Percentiles rank a stretch among this genome's conserved stretches.
Evolutionary conservation across 2,797 vertebrate species (phyloP).

Genomic region (Poeciliopsis infans): DNA sequence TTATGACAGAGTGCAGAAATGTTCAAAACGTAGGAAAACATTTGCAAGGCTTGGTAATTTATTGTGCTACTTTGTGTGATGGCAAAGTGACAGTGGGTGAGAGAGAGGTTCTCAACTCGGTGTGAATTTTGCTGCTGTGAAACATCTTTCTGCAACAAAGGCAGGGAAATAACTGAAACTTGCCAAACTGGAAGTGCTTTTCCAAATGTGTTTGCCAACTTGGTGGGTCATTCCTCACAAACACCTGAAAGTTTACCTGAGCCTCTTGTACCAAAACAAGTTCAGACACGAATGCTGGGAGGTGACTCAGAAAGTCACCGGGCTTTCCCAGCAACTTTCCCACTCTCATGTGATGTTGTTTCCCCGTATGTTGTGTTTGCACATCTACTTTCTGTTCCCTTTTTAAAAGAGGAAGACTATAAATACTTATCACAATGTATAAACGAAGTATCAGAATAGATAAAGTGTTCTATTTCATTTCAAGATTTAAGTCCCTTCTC

Average conservation of each 20-base stretch:
- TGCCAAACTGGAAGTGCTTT: background rate
- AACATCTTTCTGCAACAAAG: background rate
- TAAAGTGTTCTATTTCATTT: background rate
- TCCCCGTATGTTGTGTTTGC: constrained; percentile 1
- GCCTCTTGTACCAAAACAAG: background rate
- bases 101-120: background rate
- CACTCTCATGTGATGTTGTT: constrained; percentile 33
- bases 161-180: background rate
- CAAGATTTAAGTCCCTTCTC: background rate
- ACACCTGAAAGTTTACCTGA: background rate
- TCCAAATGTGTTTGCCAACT: background rate
- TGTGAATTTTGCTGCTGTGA: background rate
- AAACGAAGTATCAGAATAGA: background rate
- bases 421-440: background rate
- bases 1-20: background rate
- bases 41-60: background rate
- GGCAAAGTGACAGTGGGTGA: background rate
- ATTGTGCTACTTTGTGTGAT: background rate
- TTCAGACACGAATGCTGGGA: no score
- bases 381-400: constrained; percentile 21
- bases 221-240: background rate
- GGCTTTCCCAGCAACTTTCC: background rate
- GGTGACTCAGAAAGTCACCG: background rate
- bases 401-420: constrained; percentile 4
- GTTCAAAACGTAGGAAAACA: background rate